Percentiles rank a stretch among this genome's conserved stretches.
Evolutionary conservation across 2,113 vertebrate genomes (phyloP).

Genomic region (Erythrocercus mccallii): DNA sequence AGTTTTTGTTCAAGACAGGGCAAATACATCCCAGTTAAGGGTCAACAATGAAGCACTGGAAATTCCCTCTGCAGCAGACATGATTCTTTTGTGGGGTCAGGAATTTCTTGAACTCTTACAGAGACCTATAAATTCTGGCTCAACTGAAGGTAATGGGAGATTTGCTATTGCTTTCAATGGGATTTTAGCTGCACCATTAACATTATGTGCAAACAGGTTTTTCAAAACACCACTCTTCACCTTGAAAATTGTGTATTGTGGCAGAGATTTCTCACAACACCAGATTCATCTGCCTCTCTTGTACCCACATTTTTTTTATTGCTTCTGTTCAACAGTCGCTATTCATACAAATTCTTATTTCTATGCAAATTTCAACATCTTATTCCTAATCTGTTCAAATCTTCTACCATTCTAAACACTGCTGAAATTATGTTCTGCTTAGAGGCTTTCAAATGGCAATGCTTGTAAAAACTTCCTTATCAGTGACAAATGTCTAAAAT

Average conservation of each 20-base stretch:
- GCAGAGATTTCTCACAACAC: not conserved
- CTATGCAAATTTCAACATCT: conserved; percentile 64
- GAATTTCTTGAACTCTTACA: not conserved
- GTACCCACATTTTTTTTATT: not conserved
- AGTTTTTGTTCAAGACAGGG: not conserved
- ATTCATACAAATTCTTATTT: conserved; percentile 54
- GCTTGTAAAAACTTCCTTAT: conserved; percentile 5
- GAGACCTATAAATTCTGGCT: not conserved
- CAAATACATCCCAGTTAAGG: not conserved
- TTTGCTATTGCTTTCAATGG: not conserved
- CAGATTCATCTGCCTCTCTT: not conserved
- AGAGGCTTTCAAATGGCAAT: not conserved
- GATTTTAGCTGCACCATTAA: not conserved
- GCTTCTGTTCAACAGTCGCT: not conserved
- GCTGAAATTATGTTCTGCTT: conserved; percentile 31
- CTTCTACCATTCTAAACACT: conserved; percentile 12
- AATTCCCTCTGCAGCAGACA: not conserved
- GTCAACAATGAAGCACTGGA: not conserved
- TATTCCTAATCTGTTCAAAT: conserved; percentile 54
- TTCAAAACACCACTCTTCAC: not conserved
- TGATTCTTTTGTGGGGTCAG: not conserved
- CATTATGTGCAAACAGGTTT: not conserved
- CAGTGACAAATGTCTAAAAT: conserved; percentile 4
- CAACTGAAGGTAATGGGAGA: not conserved
- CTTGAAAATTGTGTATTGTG: not conserved